These are phyloP conservation scores for Pteropus alecto DNA, from an alignment of 2,113 vertebrate genomes.

Conservation along the genomic window DNA sequence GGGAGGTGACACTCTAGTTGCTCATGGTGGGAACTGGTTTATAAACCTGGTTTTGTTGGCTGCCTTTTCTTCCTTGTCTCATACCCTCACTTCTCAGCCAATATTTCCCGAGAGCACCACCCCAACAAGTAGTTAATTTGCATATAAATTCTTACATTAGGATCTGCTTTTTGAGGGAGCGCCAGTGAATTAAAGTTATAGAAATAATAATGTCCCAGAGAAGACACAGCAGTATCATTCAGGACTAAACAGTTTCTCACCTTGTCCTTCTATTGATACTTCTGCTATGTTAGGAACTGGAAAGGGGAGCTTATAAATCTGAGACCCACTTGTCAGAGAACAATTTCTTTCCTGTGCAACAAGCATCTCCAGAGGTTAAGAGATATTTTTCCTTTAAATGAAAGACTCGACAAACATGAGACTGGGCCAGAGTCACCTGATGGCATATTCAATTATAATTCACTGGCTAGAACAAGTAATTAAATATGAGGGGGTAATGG, in stretches of 20 bases:
- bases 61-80: neutral
- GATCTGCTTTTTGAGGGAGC: neutral
- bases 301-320: neutral
- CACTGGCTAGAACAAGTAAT: conserved; percentile 32
- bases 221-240: neutral
- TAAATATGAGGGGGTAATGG: conserved; percentile 63
- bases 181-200: neutral
- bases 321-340: neutral
- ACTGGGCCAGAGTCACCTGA: conserved; percentile 22
- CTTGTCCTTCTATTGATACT: neutral
- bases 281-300: neutral
- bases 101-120: neutral
- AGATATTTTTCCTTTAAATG: conserved; percentile 28
- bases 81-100: neutral
- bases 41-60: neutral
- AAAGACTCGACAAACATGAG: neutral
- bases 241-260: neutral
- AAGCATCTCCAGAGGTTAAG: neutral
- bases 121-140: neutral
- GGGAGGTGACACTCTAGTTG: neutral
- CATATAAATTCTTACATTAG: neutral
- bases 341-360: neutral
- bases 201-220: neutral
- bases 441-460: conserved; percentile 49
- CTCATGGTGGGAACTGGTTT: neutral